Evolutionary conservation across 2,888 invertebrate species (phyloP).

Genomic region (Drosophila hamatofila): DNA sequence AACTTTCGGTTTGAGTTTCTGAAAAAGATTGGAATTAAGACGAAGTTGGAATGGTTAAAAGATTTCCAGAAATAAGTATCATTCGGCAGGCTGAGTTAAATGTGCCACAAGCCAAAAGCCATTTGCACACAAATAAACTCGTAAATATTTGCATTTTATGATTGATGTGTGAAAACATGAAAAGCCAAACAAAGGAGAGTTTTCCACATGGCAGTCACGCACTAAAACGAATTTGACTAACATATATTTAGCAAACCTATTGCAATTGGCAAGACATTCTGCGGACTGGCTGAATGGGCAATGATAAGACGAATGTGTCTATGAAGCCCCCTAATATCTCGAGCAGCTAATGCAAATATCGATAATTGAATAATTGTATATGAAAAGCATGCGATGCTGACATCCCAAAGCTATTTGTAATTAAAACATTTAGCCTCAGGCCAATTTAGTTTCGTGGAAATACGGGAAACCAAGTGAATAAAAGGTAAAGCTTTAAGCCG

Average conservation of each 20-base stretch:
- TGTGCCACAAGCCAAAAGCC: constrained; percentile 41
- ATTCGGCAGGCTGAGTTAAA: constrained; percentile 34
- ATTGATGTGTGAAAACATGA: constrained; percentile 72
- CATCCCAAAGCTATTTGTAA: neutral
- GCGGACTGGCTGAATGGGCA: neutral
- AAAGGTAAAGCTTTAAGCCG: constrained; percentile 3
- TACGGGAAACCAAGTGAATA: constrained; percentile 12
- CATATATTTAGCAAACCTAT: constrained; percentile 20
- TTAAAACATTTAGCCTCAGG: neutral
- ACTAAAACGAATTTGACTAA: constrained; percentile 34
- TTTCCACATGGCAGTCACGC: constrained; percentile 60
- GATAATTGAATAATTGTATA: no score
- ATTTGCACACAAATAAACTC: constrained; percentile 74
- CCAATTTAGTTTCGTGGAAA: neutral
- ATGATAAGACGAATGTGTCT: neutral
- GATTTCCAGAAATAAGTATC: neutral
- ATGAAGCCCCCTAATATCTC: neutral
- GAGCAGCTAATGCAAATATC: no score
- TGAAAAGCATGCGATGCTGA: no score
- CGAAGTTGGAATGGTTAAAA: constrained; percentile 4
- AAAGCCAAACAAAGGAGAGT: constrained; percentile 41
- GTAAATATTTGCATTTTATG: constrained; percentile 82
- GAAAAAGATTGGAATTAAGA: constrained; percentile 39
- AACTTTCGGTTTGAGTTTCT: constrained; percentile 84
- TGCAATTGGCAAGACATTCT: constrained; percentile 8